Conservation (phyloP, 2,113 vertebrate genomes). For the Xenus cinereus region DNA sequence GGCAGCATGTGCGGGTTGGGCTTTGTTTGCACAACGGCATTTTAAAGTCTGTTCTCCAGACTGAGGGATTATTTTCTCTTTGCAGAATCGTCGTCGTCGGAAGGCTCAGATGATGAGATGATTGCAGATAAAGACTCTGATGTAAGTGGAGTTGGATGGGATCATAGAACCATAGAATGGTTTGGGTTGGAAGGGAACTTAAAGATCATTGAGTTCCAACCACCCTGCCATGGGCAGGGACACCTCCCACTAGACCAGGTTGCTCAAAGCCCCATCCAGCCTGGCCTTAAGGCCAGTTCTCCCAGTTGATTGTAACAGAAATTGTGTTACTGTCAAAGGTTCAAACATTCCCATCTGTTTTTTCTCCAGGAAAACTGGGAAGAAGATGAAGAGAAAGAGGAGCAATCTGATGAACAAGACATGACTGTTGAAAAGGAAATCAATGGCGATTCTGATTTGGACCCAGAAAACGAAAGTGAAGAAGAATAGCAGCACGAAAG, state of each 20-base stretch:
- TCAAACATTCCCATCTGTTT: neutral
- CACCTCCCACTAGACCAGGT: too few species aligned
- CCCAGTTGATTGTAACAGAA: neutral
- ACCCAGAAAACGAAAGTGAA: slow-evolving; percentile 93
- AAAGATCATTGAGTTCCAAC: too few species aligned
- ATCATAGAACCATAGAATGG: neutral
- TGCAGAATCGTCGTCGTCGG: slow-evolving; percentile 79
- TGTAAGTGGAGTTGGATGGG: slow-evolving; percentile 65
- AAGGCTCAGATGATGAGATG: slow-evolving; percentile 80
- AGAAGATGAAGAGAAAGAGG: slow-evolving; percentile 73
- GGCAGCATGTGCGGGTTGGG: neutral
- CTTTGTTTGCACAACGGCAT: neutral
- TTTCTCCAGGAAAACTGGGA: slow-evolving; percentile 86
- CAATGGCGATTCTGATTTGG: slow-evolving; percentile 93
- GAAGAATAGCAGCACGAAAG: slow-evolving; percentile 81
- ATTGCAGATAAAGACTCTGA: slow-evolving; percentile 79
- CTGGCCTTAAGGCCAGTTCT: neutral
- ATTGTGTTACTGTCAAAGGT: neutral
- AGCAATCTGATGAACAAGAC: slow-evolving; percentile 73
- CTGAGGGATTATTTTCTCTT: slow-evolving; percentile 16
- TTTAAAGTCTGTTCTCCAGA: neutral
- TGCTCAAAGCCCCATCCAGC: too few species aligned
- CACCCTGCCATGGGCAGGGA: too few species aligned
- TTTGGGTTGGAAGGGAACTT: too few species aligned
- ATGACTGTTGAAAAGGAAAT: slow-evolving; percentile 85